phyloP scores from a whole-genome alignment of 2,888 invertebrate genomes.

The Clunio marinus region DNA sequence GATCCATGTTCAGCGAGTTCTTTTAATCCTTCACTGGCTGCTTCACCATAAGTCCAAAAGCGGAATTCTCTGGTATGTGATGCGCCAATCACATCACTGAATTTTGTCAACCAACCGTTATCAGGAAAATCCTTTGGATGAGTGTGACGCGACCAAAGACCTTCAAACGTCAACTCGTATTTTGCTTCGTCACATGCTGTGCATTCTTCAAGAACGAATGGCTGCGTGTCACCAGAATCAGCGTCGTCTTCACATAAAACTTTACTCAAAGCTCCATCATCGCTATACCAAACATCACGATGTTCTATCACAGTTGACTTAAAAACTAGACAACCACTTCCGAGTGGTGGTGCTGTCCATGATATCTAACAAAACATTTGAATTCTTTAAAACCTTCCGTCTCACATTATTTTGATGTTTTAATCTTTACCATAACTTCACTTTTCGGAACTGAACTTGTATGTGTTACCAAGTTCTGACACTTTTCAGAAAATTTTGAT shows the following conservation, averaged over 20 bases:
- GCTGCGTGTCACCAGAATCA: constrained; percentile 61
- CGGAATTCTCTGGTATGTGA: constrained; percentile 75
- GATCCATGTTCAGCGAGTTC: constrained; percentile 94
- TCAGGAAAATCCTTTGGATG: constrained; percentile 95
- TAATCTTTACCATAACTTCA: constrained; percentile 61
- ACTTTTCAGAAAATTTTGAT: constrained; percentile 73
- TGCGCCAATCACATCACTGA: constrained; percentile 95
- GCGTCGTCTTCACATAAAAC: constrained; percentile 68
- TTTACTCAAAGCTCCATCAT: constrained; percentile 68
- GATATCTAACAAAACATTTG: constrained; percentile 15
- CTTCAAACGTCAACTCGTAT: constrained; percentile 91
- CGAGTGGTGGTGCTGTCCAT: constrained; percentile 79
- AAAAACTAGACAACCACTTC: constrained; percentile 76
- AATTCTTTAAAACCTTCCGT: neutral
- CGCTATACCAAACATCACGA: constrained; percentile 73
- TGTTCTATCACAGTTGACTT: constrained; percentile 74
- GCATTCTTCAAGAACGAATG: constrained; percentile 68
- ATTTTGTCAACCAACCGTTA: constrained; percentile 83
- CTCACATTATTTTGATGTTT: neutral
- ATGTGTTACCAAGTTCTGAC: constrained; percentile 77
- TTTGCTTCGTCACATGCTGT: constrained; percentile 97
- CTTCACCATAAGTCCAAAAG: constrained; percentile 83
- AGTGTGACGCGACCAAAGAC: constrained; percentile 91
- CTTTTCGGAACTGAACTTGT: constrained; percentile 73
- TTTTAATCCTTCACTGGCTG: constrained; percentile 82